A percentile compares a stretch with the other conserved stretches of the same genome.
Conservation (phyloP, 2,888 invertebrate genomes). For the Dryomyza anilis region DNA sequence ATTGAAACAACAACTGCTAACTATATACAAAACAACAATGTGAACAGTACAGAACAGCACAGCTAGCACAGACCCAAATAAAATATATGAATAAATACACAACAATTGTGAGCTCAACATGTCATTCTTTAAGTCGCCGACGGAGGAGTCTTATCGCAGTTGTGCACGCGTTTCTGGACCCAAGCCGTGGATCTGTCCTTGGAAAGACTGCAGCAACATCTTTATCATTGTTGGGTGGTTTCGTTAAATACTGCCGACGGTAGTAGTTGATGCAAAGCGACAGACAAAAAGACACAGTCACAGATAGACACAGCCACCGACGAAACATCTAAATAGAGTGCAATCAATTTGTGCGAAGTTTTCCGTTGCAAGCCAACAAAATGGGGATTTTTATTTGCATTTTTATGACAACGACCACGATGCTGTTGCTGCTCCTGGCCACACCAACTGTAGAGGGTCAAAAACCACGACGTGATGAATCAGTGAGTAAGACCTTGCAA, state of each 20-base stretch:
- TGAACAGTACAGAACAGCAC: neutral
- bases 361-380: neutral
- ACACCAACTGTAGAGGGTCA: neutral
- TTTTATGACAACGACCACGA: neutral
- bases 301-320: neutral
- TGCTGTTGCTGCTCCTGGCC: neutral
- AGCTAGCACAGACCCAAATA: neutral
- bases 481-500: slow-evolving; percentile 12
- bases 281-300: too few species aligned
- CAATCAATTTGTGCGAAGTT: neutral
- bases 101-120: neutral
- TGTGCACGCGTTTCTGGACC: too few species aligned
- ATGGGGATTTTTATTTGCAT: neutral
- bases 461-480: slow-evolving; percentile 16
- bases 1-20: neutral
- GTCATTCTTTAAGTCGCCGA: neutral
- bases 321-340: neutral
- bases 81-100: neutral
- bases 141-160: too few species aligned
- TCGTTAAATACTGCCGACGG: too few species aligned
- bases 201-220: neutral
- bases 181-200: too few species aligned
- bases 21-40: neutral
- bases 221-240: too few species aligned
- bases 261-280: too few species aligned